Percentiles rank a stretch among this genome's conserved stretches.
These are phyloP conservation scores for Meliscaeva auricollis DNA, from an alignment of 2,888 invertebrate genomes.

Conservation along the genomic window DNA sequence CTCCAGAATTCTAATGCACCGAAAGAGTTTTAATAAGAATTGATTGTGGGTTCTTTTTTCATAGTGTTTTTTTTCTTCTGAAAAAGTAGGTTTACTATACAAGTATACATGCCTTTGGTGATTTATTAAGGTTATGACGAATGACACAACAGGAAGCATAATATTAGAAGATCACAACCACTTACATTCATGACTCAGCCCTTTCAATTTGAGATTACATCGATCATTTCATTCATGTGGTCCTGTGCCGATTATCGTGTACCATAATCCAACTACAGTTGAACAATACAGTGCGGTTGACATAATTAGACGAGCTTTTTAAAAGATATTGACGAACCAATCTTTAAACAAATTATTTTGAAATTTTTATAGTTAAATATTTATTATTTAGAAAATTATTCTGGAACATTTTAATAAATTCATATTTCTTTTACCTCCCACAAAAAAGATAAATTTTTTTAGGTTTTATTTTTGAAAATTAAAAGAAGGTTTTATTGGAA, in stretches of 20 bases:
- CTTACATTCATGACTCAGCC: neutral
- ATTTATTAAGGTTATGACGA: constrained; percentile 33
- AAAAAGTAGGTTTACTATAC: no score
- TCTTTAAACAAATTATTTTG: no score
- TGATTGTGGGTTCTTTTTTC: constrained; percentile 1
- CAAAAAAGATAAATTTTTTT: no score
- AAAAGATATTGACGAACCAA: no score
- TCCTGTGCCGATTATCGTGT: neutral
- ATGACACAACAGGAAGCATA: constrained; percentile 6
- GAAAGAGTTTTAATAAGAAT: neutral
- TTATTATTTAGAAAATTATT: no score
- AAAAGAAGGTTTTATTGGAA: no score
- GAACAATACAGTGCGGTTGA: neutral
- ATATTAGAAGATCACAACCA: neutral
- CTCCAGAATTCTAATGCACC: constrained; percentile 20
- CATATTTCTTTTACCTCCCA: no score
- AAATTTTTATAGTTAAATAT: no score
- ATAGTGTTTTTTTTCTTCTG: neutral
- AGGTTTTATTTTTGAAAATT: no score
- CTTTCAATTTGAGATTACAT: constrained; percentile 42
- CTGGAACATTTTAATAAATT: no score
- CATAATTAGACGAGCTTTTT: neutral
- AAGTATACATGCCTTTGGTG: constrained; percentile 18
- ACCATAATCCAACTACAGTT: neutral
- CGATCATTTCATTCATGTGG: constrained; percentile 65